Evolutionary conservation across 1,140 invertebrate species (phyloP), one percentile per base, ranked within the genome.

Genomic region (Psix sp.): DNA sequence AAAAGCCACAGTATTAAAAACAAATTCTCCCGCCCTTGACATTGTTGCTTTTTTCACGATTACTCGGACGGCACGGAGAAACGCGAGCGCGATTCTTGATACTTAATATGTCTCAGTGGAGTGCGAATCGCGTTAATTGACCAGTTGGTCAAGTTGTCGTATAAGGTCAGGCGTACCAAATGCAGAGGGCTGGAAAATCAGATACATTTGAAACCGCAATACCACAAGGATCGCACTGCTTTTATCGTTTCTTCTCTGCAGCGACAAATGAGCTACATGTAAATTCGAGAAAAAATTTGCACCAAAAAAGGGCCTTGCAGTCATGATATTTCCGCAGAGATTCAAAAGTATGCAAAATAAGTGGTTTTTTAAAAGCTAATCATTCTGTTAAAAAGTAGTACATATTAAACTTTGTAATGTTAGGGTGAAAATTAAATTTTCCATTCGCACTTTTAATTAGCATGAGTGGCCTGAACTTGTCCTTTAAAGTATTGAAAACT

Each of bases 41-140:
- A 68, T 35, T 46, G 7, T 26, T 10, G 46, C 38, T 49, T 67
- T 62, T 65, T 66, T 40, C 54, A 66, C 54, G 54, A 66, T 67
- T 62, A 26, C 33, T 40, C 42, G 21, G 31, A 52, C 62, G 63
- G 49, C 40, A 13, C 42, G n/a, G 10, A 52, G 57, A 68, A 68
- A 68, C 29, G 71, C 56, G 42, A 66, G 31, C 46, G 49, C 57
- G 45, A 45, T 62, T 74, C 62, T 62, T 74, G 57, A 68, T 68
- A 74, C 63, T 67, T 60, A 51, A 74, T 74, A 63, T 57, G 17
- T 39, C 20, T 38, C 29, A 45, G 48, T 36, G 33, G 57, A 74
- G 62, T 67, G 70, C 62, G 57, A 74, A 74, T 63, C 62, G 71
- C 71, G 71, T 67, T 74, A 74, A 74, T 74, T 74, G 71, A 67